These are phyloP conservation scores for Ophion costatus DNA, from an alignment of 2,888 invertebrate species.

Conservation along the genomic window DNA sequence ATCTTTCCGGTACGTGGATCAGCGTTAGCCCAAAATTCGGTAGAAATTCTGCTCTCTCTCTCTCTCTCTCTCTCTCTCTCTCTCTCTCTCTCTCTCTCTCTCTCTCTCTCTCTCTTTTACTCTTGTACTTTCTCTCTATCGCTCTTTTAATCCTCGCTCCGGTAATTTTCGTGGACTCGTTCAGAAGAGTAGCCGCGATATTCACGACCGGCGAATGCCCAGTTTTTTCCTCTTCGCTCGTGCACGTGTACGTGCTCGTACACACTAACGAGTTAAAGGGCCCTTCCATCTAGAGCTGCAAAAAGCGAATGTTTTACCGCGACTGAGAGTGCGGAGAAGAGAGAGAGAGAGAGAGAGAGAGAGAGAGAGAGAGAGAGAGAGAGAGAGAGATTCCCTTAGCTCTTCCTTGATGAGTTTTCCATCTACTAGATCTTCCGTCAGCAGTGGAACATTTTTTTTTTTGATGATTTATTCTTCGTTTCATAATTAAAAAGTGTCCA, in stretches of 20 bases:
- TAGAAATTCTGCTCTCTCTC: conserved; percentile 14
- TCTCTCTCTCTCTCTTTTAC: conserved; percentile 59
- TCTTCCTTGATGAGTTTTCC: conserved; percentile 6
- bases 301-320: conserved; percentile 40
- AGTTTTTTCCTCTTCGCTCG: conserved; percentile 28
- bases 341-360: background rate
- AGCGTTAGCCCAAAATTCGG: conserved; percentile 80
- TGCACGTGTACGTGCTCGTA: conserved; percentile 11
- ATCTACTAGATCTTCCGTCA: background rate
- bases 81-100: conserved; percentile 59
- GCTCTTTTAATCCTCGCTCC: background rate
- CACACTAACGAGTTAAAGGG: conserved; percentile 45
- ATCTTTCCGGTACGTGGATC: conserved; percentile 82
- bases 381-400: background rate
- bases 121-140: no score
- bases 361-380: no score
- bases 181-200: conserved; percentile 53
- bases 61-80: conserved; percentile 59
- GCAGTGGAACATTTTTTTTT: background rate
- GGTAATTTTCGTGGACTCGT: background rate
- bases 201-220: conserved; percentile 43
- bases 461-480: background rate
- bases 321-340: background rate
- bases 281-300: conserved; percentile 7
- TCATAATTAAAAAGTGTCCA: no score